A percentile compares a stretch with the other conserved stretches of the same genome.
Evolutionary conservation across 2,888 invertebrate genomes (phyloP).

Genomic region (Lagria hirta): DNA sequence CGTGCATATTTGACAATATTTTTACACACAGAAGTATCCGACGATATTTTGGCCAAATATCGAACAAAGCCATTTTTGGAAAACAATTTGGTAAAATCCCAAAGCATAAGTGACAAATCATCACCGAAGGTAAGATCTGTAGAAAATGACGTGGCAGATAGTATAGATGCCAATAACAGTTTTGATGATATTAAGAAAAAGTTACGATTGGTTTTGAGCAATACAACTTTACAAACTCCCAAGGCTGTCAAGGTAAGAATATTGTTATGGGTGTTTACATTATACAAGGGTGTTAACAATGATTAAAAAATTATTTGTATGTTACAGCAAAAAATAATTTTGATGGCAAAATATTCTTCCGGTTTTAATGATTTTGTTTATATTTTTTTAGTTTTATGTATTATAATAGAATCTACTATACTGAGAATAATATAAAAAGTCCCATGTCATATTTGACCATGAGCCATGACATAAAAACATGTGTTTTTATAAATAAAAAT

Average conservation of each 20-base stretch:
- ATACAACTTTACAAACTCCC: conserved; percentile 76
- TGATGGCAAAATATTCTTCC: too few species aligned
- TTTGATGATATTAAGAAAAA: conserved; percentile 82
- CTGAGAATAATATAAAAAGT: too few species aligned
- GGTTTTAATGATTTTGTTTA: too few species aligned
- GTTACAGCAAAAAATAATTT: background rate
- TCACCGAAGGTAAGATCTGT: conserved; percentile 55
- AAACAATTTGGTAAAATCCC: conserved; percentile 36
- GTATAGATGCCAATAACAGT: conserved; percentile 33
- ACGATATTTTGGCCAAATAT: conserved; percentile 95
- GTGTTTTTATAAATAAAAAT: too few species aligned
- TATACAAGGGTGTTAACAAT: too few species aligned
- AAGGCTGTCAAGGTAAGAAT: conserved; percentile 45
- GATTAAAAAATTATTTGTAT: too few species aligned
- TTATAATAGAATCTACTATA: too few species aligned
- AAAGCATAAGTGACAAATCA: conserved; percentile 39
- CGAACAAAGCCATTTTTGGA: conserved; percentile 53
- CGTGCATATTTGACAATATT: too few species aligned
- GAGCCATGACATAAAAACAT: too few species aligned
- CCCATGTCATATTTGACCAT: too few species aligned
- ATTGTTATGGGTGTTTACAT: too few species aligned
- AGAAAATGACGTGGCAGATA: conserved; percentile 59
- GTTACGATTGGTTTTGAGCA: conserved; percentile 85
- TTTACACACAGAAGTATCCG: conserved; percentile 81
- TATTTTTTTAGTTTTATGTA: too few species aligned